These are phyloP conservation scores for Caenorhabditis doughertyi DNA, from an alignment of 2,888 invertebrate species.

Conservation along the genomic window DNA sequence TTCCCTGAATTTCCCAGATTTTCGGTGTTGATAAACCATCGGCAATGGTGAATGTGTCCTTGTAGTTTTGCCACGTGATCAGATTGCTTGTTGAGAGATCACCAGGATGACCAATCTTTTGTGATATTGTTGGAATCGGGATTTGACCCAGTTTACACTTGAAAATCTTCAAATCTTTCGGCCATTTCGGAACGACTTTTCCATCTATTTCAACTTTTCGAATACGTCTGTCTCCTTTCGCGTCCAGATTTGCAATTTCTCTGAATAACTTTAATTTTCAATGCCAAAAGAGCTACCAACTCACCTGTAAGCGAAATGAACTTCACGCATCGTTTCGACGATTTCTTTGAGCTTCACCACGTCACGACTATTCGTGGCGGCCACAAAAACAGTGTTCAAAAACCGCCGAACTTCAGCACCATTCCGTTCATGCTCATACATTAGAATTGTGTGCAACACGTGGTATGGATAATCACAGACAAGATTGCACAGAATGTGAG, in stretches of 20 bases:
- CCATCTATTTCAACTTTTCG: slow-evolving; percentile 29
- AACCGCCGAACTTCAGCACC: slow-evolving; percentile 26
- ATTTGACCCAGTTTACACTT: slow-evolving; percentile 45
- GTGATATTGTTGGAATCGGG: slow-evolving; percentile 69
- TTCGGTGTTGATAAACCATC: slow-evolving; percentile 76
- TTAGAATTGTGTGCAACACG: slow-evolving; percentile 65
- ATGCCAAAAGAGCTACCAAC: not conserved
- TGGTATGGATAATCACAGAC: slow-evolving; percentile 71
- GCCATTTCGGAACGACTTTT: slow-evolving; percentile 39
- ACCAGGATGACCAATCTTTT: slow-evolving; percentile 61
- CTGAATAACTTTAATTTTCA: slow-evolving; percentile 8
- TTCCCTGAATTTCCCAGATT: slow-evolving; percentile 69
- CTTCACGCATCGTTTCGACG: slow-evolving; percentile 32
- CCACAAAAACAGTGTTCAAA: not conserved
- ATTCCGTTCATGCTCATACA: slow-evolving; percentile 65
- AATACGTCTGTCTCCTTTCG: slow-evolving; percentile 4
- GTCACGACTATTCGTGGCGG: not conserved
- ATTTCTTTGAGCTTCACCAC: slow-evolving; percentile 30
- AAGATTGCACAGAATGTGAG: slow-evolving; percentile 63
- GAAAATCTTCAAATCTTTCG: slow-evolving; percentile 41
- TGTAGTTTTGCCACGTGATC: slow-evolving; percentile 62
- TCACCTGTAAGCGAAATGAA: slow-evolving; percentile 48
- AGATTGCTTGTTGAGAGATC: slow-evolving; percentile 61
- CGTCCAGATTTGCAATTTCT: slow-evolving; percentile 34
- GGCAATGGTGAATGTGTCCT: slow-evolving; percentile 64